Evolutionary conservation across 1,140 invertebrate species (phyloP).

Genomic region (Neuroterus valhalla): DNA sequence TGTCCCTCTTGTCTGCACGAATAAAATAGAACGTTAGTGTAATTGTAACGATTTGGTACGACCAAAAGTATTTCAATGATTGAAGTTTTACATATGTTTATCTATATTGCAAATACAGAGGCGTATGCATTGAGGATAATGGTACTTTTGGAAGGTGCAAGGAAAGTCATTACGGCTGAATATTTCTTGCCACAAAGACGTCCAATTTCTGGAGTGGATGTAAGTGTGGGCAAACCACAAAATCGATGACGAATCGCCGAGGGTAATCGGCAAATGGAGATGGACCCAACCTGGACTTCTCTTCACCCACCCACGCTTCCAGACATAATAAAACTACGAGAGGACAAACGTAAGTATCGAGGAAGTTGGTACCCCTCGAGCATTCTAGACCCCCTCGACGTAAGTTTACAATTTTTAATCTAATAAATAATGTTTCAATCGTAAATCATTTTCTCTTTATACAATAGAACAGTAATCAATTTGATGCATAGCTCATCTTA

Average conservation of each 20-base stretch:
- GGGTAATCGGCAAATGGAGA: conserved; percentile 64
- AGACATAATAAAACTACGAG: conserved; percentile 73
- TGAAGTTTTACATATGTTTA: too few species aligned
- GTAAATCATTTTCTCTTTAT: neutral
- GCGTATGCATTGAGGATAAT: conserved; percentile 14
- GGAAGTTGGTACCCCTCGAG: conserved; percentile 58
- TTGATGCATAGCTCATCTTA: too few species aligned
- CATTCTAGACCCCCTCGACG: conserved; percentile 31
- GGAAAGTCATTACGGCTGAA: conserved; percentile 18
- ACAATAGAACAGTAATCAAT: too few species aligned
- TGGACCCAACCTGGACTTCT: conserved; percentile 58
- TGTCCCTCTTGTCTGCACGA: too few species aligned
- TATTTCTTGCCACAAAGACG: conserved; percentile 20
- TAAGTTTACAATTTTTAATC: neutral
- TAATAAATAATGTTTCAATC: neutral
- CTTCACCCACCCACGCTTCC: conserved; percentile 65
- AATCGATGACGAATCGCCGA: conserved; percentile 51
- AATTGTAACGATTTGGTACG: too few species aligned
- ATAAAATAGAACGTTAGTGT: too few species aligned
- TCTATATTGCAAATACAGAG: neutral
- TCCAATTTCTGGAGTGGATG: conserved; percentile 6
- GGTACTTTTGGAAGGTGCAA: conserved; percentile 8
- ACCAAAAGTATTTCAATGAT: too few species aligned
- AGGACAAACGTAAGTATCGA: conserved; percentile 66
- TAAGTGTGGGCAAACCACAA: conserved; percentile 45